phyloP scores from a whole-genome alignment of 2,888 invertebrate genomes.

The Deilephila porcellus region DNA sequence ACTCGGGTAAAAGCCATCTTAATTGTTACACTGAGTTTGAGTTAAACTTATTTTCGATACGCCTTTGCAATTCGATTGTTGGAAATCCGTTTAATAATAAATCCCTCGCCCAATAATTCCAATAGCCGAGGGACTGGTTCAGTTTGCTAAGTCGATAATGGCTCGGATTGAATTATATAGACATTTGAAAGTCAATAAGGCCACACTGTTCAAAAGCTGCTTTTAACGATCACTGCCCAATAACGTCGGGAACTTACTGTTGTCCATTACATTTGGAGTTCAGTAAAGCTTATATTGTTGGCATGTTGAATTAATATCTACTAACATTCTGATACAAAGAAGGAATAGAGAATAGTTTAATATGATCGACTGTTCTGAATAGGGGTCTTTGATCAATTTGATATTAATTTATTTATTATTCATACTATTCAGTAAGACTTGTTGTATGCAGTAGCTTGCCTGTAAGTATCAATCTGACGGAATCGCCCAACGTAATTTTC shows the following conservation, averaged over 20 bases:
- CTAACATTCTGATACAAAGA: too few relatives aligned
- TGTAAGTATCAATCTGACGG: too few relatives aligned
- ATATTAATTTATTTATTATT: too few relatives aligned
- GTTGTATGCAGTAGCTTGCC: too few relatives aligned
- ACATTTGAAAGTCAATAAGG: conserved; percentile 25
- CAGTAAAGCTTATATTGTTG: background rate
- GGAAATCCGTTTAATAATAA: background rate
- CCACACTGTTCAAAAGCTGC: conserved; percentile 12
- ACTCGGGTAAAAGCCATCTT: too few relatives aligned
- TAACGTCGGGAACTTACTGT: background rate
- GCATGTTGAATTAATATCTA: background rate
- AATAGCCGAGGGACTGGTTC: background rate
- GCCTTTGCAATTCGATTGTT: background rate
- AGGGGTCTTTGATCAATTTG: too few relatives aligned
- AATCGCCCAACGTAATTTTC: too few relatives aligned
- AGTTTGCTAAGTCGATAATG: conserved; percentile 24
- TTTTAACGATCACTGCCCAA: conserved; percentile 7
- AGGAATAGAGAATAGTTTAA: too few relatives aligned
- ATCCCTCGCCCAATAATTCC: background rate
- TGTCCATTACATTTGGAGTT: background rate
- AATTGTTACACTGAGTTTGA: too few relatives aligned
- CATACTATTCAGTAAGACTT: too few relatives aligned
- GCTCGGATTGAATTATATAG: conserved; percentile 19
- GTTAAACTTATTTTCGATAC: background rate
- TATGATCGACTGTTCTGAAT: too few relatives aligned